phyloP scores from a whole-genome alignment of 2,113 vertebrate species.

The Chinchilla lanigera region DNA sequence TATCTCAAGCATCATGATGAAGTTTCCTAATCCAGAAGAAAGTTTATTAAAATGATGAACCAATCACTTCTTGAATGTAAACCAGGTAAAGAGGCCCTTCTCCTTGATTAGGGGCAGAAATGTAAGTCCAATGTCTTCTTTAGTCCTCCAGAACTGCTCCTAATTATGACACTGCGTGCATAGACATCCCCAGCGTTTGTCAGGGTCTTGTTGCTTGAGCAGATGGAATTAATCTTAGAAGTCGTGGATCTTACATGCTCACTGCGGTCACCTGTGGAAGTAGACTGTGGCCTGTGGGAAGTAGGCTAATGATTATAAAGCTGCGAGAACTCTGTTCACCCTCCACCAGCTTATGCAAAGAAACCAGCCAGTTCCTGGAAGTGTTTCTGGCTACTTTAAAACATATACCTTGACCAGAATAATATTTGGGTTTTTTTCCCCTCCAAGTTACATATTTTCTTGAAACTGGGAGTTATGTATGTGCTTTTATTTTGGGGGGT shows the following conservation, averaged over 20 bases:
- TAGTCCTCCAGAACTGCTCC: background rate
- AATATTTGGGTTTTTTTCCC: background rate
- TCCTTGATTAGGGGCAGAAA: conserved; percentile 15
- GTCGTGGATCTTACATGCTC: background rate
- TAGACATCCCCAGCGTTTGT: background rate
- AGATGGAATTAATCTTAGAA: background rate
- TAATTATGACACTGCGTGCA: background rate
- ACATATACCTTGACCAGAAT: background rate
- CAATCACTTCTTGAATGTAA: conserved; percentile 47
- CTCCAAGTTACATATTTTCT: conserved; percentile 9
- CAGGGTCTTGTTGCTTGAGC: background rate
- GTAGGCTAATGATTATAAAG: background rate
- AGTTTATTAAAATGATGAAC: background rate
- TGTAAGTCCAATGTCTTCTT: background rate
- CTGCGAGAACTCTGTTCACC: background rate
- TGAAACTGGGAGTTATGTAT: background rate
- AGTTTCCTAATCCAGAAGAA: conserved; percentile 86
- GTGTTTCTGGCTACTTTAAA: background rate
- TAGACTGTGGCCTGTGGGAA: background rate
- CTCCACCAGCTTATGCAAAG: background rate
- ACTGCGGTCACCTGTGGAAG: conserved; percentile 4
- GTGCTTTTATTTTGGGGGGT: background rate
- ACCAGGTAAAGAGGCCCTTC: conserved; percentile 29
- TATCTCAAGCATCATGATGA: conserved; percentile 97
- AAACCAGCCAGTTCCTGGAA: background rate